These are phyloP conservation scores for Listronotus oregonensis DNA, from an alignment of 1,140 invertebrate genomes.

Conservation along the genomic window DNA sequence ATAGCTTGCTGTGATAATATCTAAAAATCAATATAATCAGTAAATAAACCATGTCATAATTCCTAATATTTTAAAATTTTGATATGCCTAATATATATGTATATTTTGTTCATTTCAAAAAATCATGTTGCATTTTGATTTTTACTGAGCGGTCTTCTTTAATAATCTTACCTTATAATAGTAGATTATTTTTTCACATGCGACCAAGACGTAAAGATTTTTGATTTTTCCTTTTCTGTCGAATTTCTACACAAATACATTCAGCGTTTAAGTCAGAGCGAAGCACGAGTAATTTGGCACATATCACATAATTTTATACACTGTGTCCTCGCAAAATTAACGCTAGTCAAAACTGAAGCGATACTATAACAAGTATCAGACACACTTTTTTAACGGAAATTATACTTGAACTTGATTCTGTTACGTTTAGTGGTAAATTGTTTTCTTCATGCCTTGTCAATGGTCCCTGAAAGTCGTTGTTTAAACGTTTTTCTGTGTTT, in stretches of 20 bases:
- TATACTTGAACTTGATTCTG: conserved; percentile 32
- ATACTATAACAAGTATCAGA: conserved; percentile 34
- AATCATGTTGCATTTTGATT: no score
- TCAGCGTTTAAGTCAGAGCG: conserved; percentile 40
- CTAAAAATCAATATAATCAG: no score
- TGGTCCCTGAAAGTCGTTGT: conserved; percentile 52
- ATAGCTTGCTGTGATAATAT: no score
- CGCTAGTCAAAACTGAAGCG: conserved; percentile 46
- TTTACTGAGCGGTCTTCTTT: conserved; percentile 13
- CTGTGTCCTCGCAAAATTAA: conserved; percentile 42
- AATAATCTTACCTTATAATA: conserved; percentile 11
- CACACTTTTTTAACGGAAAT: conserved; percentile 30
- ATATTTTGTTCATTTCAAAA: no score
- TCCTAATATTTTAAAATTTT: no score
- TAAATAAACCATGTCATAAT: no score
- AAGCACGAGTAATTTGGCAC: conserved; percentile 57
- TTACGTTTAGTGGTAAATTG: conserved; percentile 40
- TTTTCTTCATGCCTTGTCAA: conserved; percentile 46
- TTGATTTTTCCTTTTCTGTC: conserved; percentile 5
- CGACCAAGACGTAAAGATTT: conserved; percentile 14
- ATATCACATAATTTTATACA: conserved; percentile 50
- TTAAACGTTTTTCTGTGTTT: conserved; percentile 45
- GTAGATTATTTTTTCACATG: conserved; percentile 10
- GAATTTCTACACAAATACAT: conserved; percentile 18
- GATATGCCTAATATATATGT: no score